Conservation (phyloP, 2,888 invertebrate genomes). For the Smittia aterrima region DNA sequence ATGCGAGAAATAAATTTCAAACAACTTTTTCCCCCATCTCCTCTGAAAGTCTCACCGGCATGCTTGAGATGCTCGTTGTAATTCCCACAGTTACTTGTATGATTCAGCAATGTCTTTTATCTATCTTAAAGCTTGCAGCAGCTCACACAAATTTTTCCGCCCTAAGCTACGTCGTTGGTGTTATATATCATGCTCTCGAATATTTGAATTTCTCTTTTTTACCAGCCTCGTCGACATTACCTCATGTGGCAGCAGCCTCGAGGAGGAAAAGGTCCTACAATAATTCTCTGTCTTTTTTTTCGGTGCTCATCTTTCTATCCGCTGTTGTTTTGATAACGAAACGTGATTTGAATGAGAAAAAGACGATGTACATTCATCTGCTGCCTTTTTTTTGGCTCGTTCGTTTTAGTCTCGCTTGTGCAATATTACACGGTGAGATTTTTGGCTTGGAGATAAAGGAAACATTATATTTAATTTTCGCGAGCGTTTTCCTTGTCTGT, state of each 20-base stretch:
- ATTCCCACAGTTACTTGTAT: not conserved
- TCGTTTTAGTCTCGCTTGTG: not conserved
- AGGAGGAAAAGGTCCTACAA: constrained; percentile 5
- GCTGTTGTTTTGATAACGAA: constrained; percentile 29
- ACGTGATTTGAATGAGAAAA: constrained; percentile 22
- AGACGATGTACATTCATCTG: constrained; percentile 17
- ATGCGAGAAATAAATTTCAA: not conserved
- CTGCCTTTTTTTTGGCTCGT: not conserved
- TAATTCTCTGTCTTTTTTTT: constrained; percentile 4
- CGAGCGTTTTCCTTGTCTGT: not conserved
- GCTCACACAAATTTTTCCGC: not conserved
- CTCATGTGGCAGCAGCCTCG: constrained; percentile 6
- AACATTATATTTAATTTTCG: constrained; percentile 21
- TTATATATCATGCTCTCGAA: constrained; percentile 10
- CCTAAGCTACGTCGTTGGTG: not conserved
- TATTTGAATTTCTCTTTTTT: constrained; percentile 14
- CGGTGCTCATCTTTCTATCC: constrained; percentile 21
- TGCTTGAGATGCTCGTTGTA: not conserved
- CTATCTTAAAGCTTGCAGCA: constrained; percentile 23
- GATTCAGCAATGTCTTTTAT: constrained; percentile 4
- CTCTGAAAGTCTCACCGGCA: not conserved
- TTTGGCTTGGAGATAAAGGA: constrained; percentile 18
- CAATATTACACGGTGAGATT: constrained; percentile 3
- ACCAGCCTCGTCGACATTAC: not conserved
- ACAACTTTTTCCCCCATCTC: not conserved